Evolutionary conservation across 2,113 vertebrate genomes (phyloP), one percentile per base, ranked within the genome.

Genomic region (Anseranas semipalmata): DNA sequence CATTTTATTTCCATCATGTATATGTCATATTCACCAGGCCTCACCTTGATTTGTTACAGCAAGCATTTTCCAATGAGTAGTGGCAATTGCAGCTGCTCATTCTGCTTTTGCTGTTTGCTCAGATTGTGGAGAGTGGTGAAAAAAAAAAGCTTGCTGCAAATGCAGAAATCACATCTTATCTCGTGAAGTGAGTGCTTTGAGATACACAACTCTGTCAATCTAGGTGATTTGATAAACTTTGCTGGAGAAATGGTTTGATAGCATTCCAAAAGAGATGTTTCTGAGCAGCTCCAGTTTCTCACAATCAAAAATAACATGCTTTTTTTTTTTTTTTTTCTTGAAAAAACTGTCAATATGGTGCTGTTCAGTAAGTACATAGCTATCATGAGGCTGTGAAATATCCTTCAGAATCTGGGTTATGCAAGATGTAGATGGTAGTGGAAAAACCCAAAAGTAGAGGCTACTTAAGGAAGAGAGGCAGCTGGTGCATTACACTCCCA

Each of bases 1-100:
- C 7, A 18, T 71, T 39, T 52, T 37, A 32, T 62, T 93, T 87
- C 56, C 35, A 39, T 10, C 0, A 0, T 5, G 2, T 8, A 3
- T 67, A 4, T 46, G 22, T 52, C 19, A 22, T 43, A 16, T 41
- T 77, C 60, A 63, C 17, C 24, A 70, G 27, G 5, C 27, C 12
- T 81, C 33, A 39, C 60, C 7, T n/a, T 25, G 24, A 37, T 74
- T 58, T 93, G 12, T 33, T n/a, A 33, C 12, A 48, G 33, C 30
- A 76, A 60, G 10, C 4, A 1, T 56, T 83, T 79, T 76, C 65
- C 76, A 87, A 88, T 45, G 6, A 80, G 10, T 37, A 60, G n/a
- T 17, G 32, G 21, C 43, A 74, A 24, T 39, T 72, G 21, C 17
- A 82, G 11, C 6, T 43, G 35, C 82, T 71, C 12, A 45, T 72